phyloP scores from a whole-genome alignment of 2,113 vertebrate species.

The Aix galericulata region DNA sequence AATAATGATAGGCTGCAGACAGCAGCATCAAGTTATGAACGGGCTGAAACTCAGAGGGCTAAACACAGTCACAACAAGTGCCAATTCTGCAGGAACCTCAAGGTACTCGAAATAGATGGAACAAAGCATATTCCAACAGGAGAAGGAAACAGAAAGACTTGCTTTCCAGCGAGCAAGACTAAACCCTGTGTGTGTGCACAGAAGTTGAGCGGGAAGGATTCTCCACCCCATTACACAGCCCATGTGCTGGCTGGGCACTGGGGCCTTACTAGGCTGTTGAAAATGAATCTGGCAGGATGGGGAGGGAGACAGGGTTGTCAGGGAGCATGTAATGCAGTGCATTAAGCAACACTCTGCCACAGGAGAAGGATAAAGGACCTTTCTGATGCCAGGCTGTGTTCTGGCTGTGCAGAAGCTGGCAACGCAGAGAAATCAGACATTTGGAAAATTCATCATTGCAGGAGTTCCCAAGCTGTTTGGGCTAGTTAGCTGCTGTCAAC shows the following conservation, averaged over 20 bases:
- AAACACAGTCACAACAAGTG: conserved; percentile 18
- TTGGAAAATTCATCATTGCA: not conserved
- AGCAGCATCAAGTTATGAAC: not conserved
- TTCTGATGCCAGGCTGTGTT: not conserved
- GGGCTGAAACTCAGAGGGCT: rapidly evolving
- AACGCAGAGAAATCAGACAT: not conserved
- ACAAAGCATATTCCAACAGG: not conserved
- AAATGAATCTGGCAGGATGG: not conserved
- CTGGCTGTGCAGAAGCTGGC: not conserved
- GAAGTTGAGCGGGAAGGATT: not conserved
- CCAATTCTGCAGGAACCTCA: not conserved
- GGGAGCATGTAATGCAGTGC: not conserved
- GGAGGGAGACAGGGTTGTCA: not conserved
- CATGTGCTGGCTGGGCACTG: not conserved
- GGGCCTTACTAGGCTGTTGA: not conserved
- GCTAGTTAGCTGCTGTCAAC: not conserved
- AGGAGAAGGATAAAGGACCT: not conserved
- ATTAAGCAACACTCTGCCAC: not conserved
- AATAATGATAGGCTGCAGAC: conserved; percentile 13
- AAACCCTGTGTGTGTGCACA: not conserved
- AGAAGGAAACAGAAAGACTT: not conserved
- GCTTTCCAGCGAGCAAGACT: not conserved
- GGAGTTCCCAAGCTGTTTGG: not conserved
- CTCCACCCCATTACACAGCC: not conserved
- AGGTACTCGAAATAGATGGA: not conserved